phyloP scores from a whole-genome alignment of 2,888 invertebrate species.

The Platynereis dumerilii region DNA sequence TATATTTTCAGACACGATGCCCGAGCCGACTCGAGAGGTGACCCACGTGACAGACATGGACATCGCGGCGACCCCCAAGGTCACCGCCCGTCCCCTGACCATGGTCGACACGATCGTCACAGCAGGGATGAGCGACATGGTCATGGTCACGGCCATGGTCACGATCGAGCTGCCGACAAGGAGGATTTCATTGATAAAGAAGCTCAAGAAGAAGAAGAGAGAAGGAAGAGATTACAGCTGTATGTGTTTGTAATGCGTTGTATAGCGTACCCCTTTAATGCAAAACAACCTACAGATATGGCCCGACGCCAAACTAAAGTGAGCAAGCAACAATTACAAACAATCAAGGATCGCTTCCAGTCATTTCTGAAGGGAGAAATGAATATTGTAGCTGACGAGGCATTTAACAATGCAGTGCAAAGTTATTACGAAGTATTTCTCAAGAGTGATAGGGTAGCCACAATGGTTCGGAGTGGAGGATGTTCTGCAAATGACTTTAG shows the following conservation, averaged over 20 bases:
- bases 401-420: constrained; percentile 98
- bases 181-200: constrained; percentile 76
- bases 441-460: constrained; percentile 92
- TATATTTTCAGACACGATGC: no score
- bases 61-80: no score
- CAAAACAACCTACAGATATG: constrained; percentile 99
- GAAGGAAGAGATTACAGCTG: constrained; percentile 90
- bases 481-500: constrained; percentile 98
- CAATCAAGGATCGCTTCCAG: constrained; percentile 93
- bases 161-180: constrained; percentile 37
- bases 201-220: constrained; percentile 94
- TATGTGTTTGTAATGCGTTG: constrained; percentile 98
- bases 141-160: not conserved
- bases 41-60: no score
- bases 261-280: constrained; percentile 98
- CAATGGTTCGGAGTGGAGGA: constrained; percentile 97
- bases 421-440: constrained; percentile 84
- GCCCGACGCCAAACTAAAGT: constrained; percentile 92
- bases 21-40: no score
- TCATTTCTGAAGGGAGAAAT: constrained; percentile 96
- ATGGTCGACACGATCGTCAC: not conserved
- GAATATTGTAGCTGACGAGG: constrained; percentile 67
- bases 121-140: not conserved
- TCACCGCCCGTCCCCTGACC: no score
- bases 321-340: constrained; percentile 92